Percentiles rank a stretch among this genome's conserved stretches.
These are phyloP conservation scores for Diadumene lineata DNA, from an alignment of 92 coral and sea anemone genomes.

Conservation along the genomic window DNA sequence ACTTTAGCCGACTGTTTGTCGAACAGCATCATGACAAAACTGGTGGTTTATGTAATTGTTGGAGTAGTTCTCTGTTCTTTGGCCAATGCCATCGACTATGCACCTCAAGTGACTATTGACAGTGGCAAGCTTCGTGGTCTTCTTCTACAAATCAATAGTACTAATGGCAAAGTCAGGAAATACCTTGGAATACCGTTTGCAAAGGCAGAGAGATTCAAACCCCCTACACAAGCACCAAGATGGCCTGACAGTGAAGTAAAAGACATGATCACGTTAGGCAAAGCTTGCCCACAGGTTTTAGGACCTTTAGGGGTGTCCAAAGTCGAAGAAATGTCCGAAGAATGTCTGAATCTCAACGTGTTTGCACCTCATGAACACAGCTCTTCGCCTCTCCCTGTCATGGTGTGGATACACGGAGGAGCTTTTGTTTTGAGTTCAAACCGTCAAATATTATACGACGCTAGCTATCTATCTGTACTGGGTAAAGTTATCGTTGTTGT, in stretches of 20 bases:
- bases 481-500: constrained; percentile 20
- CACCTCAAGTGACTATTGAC: constrained; percentile 2
- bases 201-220: constrained; percentile 24
- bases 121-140: constrained; percentile 5
- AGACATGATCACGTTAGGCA: background rate
- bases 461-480: background rate
- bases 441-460: constrained; percentile 15
- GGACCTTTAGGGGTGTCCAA: background rate
- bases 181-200: constrained; percentile 34
- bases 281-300: background rate
- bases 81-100: background rate
- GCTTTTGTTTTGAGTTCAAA: constrained; percentile 2
- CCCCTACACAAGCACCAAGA: background rate
- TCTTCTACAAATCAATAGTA: background rate
- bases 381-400: constrained; percentile 14
- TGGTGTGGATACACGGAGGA: constrained; percentile 20
- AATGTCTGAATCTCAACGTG: constrained; percentile 47
- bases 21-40: background rate
- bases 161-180: constrained; percentile 13
- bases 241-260: background rate
- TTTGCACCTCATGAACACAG: constrained; percentile 29
- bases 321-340: constrained; percentile 42
- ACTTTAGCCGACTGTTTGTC: no score
- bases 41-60: background rate
- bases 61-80: background rate